These are phyloP conservation scores for Channa striata DNA, from an alignment of 2,797 vertebrate genomes.

Conservation along the genomic window DNA sequence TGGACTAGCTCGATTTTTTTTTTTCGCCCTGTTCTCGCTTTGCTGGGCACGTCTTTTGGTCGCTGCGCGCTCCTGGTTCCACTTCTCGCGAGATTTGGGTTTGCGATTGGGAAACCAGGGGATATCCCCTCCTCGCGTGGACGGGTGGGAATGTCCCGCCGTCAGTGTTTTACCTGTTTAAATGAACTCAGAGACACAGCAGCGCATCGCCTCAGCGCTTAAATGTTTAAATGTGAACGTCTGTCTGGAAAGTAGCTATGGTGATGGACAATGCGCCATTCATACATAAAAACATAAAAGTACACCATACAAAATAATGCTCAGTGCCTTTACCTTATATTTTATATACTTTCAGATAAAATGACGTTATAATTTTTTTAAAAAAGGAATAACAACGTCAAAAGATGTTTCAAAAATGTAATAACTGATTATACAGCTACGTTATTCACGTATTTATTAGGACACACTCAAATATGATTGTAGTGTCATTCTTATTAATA, in stretches of 20 bases:
- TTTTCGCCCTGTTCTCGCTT: slow-evolving; percentile 48
- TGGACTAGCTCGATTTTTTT: slow-evolving; percentile 64
- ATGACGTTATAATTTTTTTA: too few relatives aligned
- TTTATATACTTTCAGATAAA: too few relatives aligned
- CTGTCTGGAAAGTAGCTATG: neutral
- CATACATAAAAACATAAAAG: neutral
- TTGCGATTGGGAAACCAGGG: slow-evolving; percentile 26
- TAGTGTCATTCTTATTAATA: neutral
- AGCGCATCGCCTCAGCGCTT: neutral
- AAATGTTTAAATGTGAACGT: neutral
- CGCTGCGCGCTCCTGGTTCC: slow-evolving; percentile 39
- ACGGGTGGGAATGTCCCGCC: slow-evolving; percentile 36
- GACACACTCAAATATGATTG: neutral
- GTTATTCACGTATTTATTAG: too few relatives aligned
- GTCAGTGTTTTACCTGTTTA: neutral
- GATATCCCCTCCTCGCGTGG: slow-evolving; percentile 34
- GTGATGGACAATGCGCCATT: neutral
- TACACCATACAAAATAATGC: too few relatives aligned
- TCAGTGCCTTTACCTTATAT: too few relatives aligned
- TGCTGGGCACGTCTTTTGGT: slow-evolving; percentile 50
- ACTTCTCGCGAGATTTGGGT: slow-evolving; percentile 75
- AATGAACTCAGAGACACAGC: neutral
- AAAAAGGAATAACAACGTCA: too few relatives aligned
- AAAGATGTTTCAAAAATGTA: too few relatives aligned
- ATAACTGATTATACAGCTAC: too few relatives aligned